These are phyloP conservation scores for Petromus typicus DNA, from an alignment of 2,113 vertebrate species.

Conservation along the genomic window DNA sequence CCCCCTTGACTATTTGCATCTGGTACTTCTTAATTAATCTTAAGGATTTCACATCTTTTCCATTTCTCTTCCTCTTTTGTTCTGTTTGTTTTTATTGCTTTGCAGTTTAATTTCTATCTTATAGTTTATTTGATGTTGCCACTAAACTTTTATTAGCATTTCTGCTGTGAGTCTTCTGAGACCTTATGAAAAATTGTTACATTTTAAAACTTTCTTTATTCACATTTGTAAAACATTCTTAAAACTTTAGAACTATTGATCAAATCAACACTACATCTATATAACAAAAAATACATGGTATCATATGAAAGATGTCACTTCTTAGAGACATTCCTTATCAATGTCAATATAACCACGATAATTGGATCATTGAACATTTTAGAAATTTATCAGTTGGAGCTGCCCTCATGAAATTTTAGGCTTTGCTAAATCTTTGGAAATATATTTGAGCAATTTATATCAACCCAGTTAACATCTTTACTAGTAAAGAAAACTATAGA, in stretches of 20 bases:
- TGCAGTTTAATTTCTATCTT: not conserved
- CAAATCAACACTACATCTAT: not conserved
- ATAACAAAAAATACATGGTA: not conserved
- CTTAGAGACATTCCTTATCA: not conserved
- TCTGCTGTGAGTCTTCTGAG: not conserved
- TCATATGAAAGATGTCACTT: not conserved
- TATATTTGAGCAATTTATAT: not conserved
- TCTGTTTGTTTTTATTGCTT: conserved; percentile 18
- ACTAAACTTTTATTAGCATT: conserved; percentile 34
- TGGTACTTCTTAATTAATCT: conserved; percentile 20
- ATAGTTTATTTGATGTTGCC: conserved; percentile 13
- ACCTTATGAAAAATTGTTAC: not conserved
- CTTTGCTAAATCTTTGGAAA: not conserved
- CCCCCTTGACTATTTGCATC: conserved; percentile 13
- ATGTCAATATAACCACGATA: not conserved
- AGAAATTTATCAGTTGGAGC: not conserved
- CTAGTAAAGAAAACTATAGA: not conserved
- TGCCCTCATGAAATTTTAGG: not conserved
- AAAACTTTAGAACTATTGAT: conserved; percentile 18
- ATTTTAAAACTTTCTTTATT: not conserved
- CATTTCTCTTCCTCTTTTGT: not conserved
- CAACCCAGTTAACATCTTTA: not conserved
- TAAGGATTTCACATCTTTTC: not conserved
- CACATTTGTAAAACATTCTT: not conserved
- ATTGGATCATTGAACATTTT: not conserved